Base-by-base conservation (phyloP, 2,888 invertebrate genomes). In the Sphaeridia pumilis region DNA sequence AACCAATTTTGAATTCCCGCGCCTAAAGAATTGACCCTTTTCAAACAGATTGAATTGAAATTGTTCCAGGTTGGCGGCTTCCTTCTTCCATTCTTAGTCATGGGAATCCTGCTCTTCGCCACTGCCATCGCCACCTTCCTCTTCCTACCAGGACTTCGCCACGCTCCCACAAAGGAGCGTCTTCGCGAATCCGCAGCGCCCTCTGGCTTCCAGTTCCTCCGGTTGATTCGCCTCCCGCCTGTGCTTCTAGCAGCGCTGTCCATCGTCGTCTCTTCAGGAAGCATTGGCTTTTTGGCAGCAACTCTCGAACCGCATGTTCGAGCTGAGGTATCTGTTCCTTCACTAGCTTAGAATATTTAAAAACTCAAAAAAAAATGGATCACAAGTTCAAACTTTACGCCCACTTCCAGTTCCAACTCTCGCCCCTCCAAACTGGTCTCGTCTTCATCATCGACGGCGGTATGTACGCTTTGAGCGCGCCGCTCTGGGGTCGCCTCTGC, bases 221-320 rank as follows among this genome's bases (percentile, higher is more conserved):
- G 76, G 44, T 76, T 81, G 12, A 70, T 86, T 45, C 78, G 73
- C 66, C 81, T 86, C 48, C 86, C 86, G n/a, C 82, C 83, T 24
- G 81, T 87, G 2, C 67, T 82, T 35, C 69, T 87, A 41, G 76
- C 84, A 1, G 76, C 83, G 36, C 71, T 77, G 52, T 83, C 83
- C 66, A 84, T 86, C 65, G 78, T 83, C 54, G 80, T 77, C 0
- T 84, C 85, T 0, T 84, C 85, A 58, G 80, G 83, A 75, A 85
- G 85, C 62, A 85, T 87, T 48, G 87, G 87, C 22, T 93, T 89
- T 70, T 74, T 92, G 22, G 86, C 88, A 69, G 89, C 90, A 0
- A 90, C 90, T 0, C 73, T 93, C 21, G 87, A 90, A 64, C 86
- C 85, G 0, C 92, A 92, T 73, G 74, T 93, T 17, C 70, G 84